phyloP scores from a whole-genome alignment of 1,140 invertebrate species.

The Drosophila littoralis region DNA sequence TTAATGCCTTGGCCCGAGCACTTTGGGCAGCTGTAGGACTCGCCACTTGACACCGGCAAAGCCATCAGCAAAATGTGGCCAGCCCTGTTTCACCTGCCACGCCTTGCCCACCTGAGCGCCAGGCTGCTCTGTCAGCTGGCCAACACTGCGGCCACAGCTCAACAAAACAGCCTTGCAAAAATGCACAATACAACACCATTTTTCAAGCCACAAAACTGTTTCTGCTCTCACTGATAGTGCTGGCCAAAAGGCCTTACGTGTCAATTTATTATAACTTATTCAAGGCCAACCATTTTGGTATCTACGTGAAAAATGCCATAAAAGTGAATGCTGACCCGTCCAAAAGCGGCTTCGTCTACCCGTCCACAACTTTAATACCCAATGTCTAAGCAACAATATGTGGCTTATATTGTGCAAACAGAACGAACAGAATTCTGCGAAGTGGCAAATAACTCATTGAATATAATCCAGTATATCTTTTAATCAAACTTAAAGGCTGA shows the following conservation, averaged over 20 bases:
- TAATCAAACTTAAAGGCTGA: background rate
- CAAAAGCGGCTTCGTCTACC: constrained; percentile 13
- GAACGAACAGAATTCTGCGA: too few relatives aligned
- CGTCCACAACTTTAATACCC: background rate
- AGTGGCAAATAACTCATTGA: background rate
- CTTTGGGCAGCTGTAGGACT: constrained; percentile 1
- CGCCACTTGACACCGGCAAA: constrained; percentile 25
- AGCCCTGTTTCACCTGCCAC: constrained; percentile 6
- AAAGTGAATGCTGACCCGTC: constrained; percentile 69
- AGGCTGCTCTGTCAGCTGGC: constrained; percentile 5
- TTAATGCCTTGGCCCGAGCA: constrained; percentile 22
- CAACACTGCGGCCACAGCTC: constrained; percentile 13
- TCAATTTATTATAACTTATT: constrained; percentile 83
- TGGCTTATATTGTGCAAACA: background rate
- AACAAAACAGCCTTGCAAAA: constrained; percentile 54
- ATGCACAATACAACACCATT: constrained; percentile 48
- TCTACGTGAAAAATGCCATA: constrained; percentile 74
- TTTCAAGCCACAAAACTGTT: constrained; percentile 54
- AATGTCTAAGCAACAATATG: constrained; percentile 11
- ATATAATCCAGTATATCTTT: constrained; percentile 12
- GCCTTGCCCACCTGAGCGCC: background rate
- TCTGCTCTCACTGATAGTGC: constrained; percentile 62
- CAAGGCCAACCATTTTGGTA: constrained; percentile 67
- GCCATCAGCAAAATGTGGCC: constrained; percentile 37
- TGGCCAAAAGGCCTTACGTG: constrained; percentile 67